phyloP scores from a whole-genome alignment of 2,113 vertebrate genomes.

The Dipodomys ordii region DNA sequence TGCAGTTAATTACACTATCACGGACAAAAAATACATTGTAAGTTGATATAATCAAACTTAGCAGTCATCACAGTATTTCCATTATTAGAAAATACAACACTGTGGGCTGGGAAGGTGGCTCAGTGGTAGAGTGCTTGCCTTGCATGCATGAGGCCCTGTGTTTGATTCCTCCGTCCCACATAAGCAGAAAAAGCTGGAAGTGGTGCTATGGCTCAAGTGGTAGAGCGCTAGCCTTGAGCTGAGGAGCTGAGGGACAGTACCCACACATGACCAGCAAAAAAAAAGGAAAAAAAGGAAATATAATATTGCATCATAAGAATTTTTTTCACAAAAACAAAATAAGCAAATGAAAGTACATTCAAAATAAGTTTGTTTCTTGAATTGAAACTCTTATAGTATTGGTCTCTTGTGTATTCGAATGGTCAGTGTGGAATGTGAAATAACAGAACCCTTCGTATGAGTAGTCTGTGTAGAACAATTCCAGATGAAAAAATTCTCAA shows the following conservation, averaged over 20 bases:
- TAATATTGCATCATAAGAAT: too few species aligned
- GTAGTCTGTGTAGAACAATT: neutral
- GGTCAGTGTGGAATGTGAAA: neutral
- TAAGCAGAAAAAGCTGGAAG: too few species aligned
- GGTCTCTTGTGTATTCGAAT: constrained; percentile 25
- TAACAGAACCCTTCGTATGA: neutral
- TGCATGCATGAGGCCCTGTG: too few species aligned
- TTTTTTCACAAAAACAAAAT: constrained; percentile 30
- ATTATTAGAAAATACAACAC: constrained; percentile 13
- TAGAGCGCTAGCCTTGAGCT: too few species aligned
- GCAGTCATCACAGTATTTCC: neutral
- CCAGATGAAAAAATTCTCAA: constrained; percentile 21
- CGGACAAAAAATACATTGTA: neutral
- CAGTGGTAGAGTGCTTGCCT: too few species aligned
- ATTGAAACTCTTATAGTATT: neutral
- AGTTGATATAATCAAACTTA: neutral
- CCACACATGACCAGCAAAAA: neutral
- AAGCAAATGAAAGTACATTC: neutral
- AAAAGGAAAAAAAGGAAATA: neutral
- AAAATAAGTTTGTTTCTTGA: constrained; percentile 27
- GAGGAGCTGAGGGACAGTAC: too few species aligned
- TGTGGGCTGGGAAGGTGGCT: too few species aligned
- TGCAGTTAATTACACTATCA: neutral
- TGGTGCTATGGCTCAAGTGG: too few species aligned
- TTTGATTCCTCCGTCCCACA: too few species aligned